Evolutionary conservation across 2,797 vertebrate species (phyloP).

Genomic region (Epinephelus coioides): DNA sequence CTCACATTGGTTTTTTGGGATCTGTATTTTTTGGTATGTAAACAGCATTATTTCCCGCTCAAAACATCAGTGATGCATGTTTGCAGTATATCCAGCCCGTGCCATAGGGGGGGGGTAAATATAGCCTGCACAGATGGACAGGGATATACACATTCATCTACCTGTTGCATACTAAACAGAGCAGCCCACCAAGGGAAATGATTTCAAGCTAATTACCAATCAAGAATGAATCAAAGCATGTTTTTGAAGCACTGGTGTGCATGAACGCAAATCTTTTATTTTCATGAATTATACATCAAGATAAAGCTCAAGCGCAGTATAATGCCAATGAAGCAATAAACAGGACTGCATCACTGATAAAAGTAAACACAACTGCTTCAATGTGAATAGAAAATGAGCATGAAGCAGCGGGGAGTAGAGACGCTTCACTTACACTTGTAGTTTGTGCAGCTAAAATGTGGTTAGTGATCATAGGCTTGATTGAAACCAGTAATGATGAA

Average conservation of each 20-base stretch:
- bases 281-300: constrained; percentile 20
- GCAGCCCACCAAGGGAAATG: not conserved
- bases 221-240: constrained; percentile 1
- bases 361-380: not conserved
- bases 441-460: not conserved
- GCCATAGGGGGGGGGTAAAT: not conserved
- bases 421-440: constrained; percentile 5
- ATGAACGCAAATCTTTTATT: not conserved
- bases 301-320: not conserved
- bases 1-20: not conserved
- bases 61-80: not conserved
- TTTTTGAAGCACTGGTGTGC: constrained; percentile 12
- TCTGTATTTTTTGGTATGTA: not conserved
- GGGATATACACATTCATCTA: constrained; percentile 2
- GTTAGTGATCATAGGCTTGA: not conserved
- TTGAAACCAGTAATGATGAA: too few species aligned
- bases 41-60: not conserved
- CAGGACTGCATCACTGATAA: not conserved
- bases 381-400: not conserved
- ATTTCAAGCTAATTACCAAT: not conserved
- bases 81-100: not conserved
- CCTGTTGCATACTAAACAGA: constrained; percentile 30
- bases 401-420: not conserved
- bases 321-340: not conserved
- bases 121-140: constrained; percentile 1